A percentile compares a stretch with the other conserved stretches of the same genome.
Evolutionary conservation across 2,888 invertebrate genomes (phyloP).

Genomic region (Phaedon cochleariae): DNA sequence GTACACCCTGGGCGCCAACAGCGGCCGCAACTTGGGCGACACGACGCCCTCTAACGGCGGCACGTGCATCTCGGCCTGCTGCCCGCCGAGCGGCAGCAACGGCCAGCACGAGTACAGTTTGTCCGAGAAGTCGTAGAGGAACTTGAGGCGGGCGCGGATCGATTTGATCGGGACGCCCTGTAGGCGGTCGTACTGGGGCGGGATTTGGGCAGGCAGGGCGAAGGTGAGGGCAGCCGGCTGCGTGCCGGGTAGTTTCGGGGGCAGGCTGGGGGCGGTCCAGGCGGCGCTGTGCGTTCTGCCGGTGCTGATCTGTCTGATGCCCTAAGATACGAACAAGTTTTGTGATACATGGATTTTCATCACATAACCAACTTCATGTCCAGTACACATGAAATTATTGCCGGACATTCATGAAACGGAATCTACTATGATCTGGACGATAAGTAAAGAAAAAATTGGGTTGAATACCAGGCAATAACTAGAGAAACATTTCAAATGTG

Average conservation of each 20-base stretch:
- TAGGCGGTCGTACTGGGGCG: conserved; percentile 67
- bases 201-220: conserved; percentile 65
- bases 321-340: conserved; percentile 26
- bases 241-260: conserved; percentile 58
- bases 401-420: too few species aligned
- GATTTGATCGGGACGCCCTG: conserved; percentile 63
- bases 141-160: conserved; percentile 66
- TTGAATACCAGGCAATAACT: too few species aligned
- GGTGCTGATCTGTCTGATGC: conserved; percentile 69
- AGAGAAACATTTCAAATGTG: too few species aligned
- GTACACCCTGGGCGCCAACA: conserved; percentile 69
- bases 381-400: too few species aligned
- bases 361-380: background rate
- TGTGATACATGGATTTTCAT: background rate
- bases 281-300: conserved; percentile 72
- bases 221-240: conserved; percentile 61
- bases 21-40: conserved; percentile 63
- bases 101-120: conserved; percentile 69
- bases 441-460: too few species aligned
- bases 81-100: conserved; percentile 63
- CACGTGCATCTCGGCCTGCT: conserved; percentile 59
- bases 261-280: conserved; percentile 68
- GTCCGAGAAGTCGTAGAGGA: conserved; percentile 71
- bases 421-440: too few species aligned
- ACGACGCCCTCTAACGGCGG: conserved; percentile 61